These are phyloP conservation scores for Ochotona princeps DNA, from an alignment of 2,113 vertebrate genomes.

Conservation along the genomic window DNA sequence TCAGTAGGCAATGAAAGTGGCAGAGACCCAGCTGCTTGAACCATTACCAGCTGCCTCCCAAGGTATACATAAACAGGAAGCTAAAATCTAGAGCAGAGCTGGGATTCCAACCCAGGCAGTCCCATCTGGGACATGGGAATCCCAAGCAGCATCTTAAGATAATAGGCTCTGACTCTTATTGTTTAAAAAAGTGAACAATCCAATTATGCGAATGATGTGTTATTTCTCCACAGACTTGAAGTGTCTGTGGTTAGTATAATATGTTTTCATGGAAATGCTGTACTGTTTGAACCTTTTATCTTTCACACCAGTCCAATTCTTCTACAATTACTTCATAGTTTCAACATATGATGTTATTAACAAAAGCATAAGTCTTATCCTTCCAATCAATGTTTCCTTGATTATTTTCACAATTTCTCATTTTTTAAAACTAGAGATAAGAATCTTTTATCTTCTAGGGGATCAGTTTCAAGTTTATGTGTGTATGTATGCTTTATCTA, in stretches of 20 bases:
- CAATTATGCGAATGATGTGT: not conserved
- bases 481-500: too few relatives aligned
- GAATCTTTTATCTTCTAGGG: not conserved
- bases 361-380: not conserved
- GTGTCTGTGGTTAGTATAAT: not conserved
- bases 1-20: too few relatives aligned
- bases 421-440: not conserved
- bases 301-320: not conserved
- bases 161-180: too few relatives aligned
- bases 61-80: too few relatives aligned
- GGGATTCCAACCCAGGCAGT: too few relatives aligned
- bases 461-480: not conserved
- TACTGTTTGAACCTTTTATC: not conserved
- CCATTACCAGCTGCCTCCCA: too few relatives aligned
- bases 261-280: not conserved
- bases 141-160: too few relatives aligned
- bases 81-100: too few relatives aligned
- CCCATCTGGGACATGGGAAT: too few relatives aligned
- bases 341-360: not conserved
- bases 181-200: not conserved
- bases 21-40: too few relatives aligned
- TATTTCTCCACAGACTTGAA: not conserved
- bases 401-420: not conserved
- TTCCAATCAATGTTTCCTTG: not conserved
- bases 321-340: not conserved